phyloP scores from a whole-genome alignment of 2,113 vertebrate genomes.

The Ageneiosus marmoratus region DNA sequence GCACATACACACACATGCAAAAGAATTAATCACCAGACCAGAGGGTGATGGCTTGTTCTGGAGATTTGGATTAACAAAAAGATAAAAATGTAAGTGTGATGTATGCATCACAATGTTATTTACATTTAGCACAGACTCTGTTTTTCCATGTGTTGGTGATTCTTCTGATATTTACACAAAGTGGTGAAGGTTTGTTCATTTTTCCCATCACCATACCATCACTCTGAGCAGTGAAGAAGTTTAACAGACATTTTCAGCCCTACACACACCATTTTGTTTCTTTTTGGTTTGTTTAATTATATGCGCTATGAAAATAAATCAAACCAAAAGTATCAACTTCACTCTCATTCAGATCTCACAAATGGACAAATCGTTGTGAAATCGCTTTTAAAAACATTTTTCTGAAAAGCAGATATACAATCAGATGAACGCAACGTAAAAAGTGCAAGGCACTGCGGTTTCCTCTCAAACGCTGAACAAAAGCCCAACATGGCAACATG shows the following conservation, averaged over 20 bases:
- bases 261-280: background rate
- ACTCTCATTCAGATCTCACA: background rate
- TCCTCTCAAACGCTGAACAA: background rate
- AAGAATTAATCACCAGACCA: background rate
- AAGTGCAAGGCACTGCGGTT: constrained; percentile 20
- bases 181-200: background rate
- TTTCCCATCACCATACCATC: background rate
- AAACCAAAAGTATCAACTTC: background rate
- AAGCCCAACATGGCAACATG: background rate
- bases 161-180: background rate
- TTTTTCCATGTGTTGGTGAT: background rate
- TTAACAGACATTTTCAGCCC: background rate
- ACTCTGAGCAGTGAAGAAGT: background rate
- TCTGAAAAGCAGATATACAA: background rate
- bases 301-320: too few species aligned
- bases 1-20: background rate
- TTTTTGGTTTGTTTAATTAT: background rate
- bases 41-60: background rate
- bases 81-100: background rate
- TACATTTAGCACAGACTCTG: background rate
- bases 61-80: background rate
- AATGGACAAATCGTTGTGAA: background rate
- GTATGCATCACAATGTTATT: background rate
- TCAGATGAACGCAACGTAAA: constrained; percentile 1
- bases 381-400: background rate